Base-by-base conservation (phyloP, 2,888 invertebrate species). In the Drosophila meridionalis region DNA sequence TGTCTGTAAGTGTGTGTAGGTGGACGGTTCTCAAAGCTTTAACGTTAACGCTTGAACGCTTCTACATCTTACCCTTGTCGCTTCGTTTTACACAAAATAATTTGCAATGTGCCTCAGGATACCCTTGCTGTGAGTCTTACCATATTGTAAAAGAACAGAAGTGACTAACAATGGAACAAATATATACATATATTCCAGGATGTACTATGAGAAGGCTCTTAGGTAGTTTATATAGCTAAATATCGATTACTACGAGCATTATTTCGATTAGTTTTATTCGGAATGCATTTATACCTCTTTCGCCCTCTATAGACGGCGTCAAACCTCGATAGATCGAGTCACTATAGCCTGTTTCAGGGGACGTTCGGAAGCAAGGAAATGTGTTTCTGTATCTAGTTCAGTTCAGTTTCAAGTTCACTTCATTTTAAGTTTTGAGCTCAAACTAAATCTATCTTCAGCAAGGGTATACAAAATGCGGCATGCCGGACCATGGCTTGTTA, bases 11-110 rank as follows among this genome's bases (percentile, higher is more conserved):
- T 74, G 69, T 80, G 79, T 86, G 87, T 87, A 87, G 85, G 92
- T 92, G 92, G 92, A 92, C 92, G 92, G 92, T 91, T 85, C 85
- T 91, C 90, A 89, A 92, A 92, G 92, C 90, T 88, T 88, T 87
- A 86, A 78, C 74, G 79, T 73, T 75, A 69, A 79, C 69, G 79
- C 76, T 78, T 78, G 75, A 76, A 84, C 71, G 76, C 71, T 78
- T 72, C 62, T 71, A 69, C 68, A 75, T 74, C 65, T 72, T 75
- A 68, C 60, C 72, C 71, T 75, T 79, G 64, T 79, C 62, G 76
- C 68, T 76, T 76, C 60, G 42, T 61, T 69, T 76, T 74, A 66
- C 66, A 74, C 66, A 75, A 68, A 71, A 75, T 71, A 62, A 79
- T 71, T 67, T 65, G 50, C 59, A 68, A 79, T 75, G 58, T 64